Percentiles rank a stretch among this genome's conserved stretches.
Conservation (phyloP, 2,797 vertebrate species). For the Pyrocephalus nanus region DNA sequence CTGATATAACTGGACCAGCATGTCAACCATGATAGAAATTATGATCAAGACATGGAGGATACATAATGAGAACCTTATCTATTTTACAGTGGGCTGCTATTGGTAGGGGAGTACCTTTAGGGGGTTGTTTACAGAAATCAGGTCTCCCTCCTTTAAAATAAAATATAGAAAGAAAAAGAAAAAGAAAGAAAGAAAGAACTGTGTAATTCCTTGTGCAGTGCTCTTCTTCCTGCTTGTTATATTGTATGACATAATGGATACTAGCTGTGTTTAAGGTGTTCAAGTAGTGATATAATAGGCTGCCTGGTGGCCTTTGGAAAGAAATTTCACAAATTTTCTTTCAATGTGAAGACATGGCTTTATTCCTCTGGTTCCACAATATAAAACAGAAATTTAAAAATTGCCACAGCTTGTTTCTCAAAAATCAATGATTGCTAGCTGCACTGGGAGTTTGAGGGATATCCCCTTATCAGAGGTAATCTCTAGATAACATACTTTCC, state of each 20-base stretch:
- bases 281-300: not conserved
- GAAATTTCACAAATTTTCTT: not conserved
- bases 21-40: slow-evolving; percentile 72
- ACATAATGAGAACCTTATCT: slow-evolving; percentile 67
- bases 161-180: not conserved
- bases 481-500: slow-evolving; percentile 27
- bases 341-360: not conserved
- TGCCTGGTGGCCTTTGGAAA: not conserved
- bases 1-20: slow-evolving; percentile 65
- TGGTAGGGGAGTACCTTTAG: slow-evolving; percentile 65
- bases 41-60: slow-evolving; percentile 57
- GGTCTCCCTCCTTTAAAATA: not conserved
- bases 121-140: slow-evolving; percentile 69
- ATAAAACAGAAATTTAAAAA: slow-evolving; percentile 47
- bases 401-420: slow-evolving; percentile 4
- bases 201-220: not conserved
- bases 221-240: not conserved
- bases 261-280: slow-evolving; percentile 9
- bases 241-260: not conserved
- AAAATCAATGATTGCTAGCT: slow-evolving; percentile 36
- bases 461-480: slow-evolving; percentile 37
- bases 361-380: not conserved
- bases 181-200: not conserved
- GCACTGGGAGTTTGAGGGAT: slow-evolving; percentile 8
- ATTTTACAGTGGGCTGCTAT: slow-evolving; percentile 48